Percentiles rank a stretch among this genome's conserved stretches.
Conservation (phyloP, 1,140 invertebrate species). For the Nasonia longicornis region DNA sequence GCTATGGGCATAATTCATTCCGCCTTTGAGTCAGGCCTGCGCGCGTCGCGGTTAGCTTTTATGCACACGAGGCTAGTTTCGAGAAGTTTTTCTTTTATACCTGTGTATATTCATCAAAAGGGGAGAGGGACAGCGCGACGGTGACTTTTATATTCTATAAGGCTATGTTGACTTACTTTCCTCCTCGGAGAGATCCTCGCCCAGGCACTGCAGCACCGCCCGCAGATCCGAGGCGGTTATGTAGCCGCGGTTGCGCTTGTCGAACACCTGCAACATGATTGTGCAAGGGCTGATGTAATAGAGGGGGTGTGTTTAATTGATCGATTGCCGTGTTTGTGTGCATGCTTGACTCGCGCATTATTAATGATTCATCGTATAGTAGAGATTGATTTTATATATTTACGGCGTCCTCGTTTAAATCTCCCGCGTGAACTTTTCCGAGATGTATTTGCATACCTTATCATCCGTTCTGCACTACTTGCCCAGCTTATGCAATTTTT, state of each 20-base stretch:
- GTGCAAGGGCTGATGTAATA: not conserved
- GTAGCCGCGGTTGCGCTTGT: constrained; percentile 88
- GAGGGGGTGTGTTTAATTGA: not conserved
- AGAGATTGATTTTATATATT: too few relatives aligned
- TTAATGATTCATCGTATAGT: too few relatives aligned
- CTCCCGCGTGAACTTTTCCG: too few relatives aligned
- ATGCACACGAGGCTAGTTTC: not conserved
- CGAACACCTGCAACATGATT: constrained; percentile 74
- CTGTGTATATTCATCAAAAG: not conserved
- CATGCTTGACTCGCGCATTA: too few relatives aligned
- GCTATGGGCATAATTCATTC: not conserved
- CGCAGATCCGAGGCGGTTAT: constrained; percentile 87
- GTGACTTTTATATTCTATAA: not conserved
- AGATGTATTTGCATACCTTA: too few relatives aligned
- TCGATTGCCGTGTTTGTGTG: not conserved
- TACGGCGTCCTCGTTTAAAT: too few relatives aligned
- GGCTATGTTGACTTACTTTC: constrained; percentile 75
- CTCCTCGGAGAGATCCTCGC: constrained; percentile 87
- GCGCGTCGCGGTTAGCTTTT: not conserved
- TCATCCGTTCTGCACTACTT: too few relatives aligned
- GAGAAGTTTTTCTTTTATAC: not conserved
- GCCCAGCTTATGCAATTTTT: not conserved
- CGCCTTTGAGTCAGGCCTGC: not conserved
- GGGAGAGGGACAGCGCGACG: too few relatives aligned
- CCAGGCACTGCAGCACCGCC: constrained; percentile 86